Evolutionary conservation across 2,888 invertebrate genomes (phyloP).

Genomic region (Galerucella nymphaeae): DNA sequence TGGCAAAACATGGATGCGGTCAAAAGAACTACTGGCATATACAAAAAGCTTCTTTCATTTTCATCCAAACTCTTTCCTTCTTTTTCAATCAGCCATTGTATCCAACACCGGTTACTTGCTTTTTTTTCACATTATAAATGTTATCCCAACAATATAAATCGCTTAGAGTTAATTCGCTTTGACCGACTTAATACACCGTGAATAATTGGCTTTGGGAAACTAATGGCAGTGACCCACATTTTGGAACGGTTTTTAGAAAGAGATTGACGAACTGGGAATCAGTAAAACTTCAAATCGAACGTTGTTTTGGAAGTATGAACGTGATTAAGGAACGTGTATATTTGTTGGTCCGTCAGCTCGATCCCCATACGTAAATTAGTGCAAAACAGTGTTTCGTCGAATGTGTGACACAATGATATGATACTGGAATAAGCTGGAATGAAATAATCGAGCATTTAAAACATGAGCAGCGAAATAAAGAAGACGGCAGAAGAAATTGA

Average conservation of each 20-base stretch:
- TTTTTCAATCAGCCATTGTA: no score
- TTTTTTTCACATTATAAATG: background rate
- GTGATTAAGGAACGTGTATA: background rate
- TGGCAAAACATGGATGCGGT: no score
- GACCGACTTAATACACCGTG: background rate
- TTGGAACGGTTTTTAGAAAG: background rate
- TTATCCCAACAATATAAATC: background rate
- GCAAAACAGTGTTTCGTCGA: background rate
- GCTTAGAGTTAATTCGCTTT: background rate
- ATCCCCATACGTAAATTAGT: background rate
- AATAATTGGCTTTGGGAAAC: conserved; percentile 2
- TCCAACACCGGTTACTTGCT: background rate
- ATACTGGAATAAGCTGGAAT: no score
- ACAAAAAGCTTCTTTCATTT: no score
- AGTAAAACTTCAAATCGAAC: background rate
- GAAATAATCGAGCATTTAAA: no score
- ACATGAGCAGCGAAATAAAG: no score
- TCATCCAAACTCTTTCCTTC: no score
- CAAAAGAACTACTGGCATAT: no score
- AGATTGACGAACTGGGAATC: background rate
- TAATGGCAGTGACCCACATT: background rate
- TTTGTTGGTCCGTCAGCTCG: background rate
- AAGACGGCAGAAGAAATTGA: no score
- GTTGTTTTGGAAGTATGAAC: background rate
- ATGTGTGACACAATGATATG: background rate